Evolutionary conservation across 2,888 invertebrate genomes (phyloP), one percentile per base, ranked within the genome.

Genomic region (Apamea epomidion): DNA sequence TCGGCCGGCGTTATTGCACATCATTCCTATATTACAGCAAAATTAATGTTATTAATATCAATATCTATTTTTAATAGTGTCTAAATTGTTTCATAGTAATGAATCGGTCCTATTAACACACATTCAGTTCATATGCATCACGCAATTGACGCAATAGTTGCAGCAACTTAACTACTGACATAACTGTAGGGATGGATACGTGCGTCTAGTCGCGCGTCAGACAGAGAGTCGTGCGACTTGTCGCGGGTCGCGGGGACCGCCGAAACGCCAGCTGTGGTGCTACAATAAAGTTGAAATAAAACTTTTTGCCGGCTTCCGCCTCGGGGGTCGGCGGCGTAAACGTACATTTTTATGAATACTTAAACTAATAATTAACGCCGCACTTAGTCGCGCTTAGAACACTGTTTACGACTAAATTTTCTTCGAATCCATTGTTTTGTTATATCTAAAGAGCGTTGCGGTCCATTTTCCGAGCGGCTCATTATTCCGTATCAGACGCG

Each of bases 331-430:
- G 87, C 83, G 91, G 86, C 81, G 91, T 91, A 89, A 91, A 91
- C 89, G 91, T 84, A 88, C 90, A 90, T 92, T 94, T 95, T 95
- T 95, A 94, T 95, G 94, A 93, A 95, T 94, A 95, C 94, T 94
- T 94, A 94, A 95, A 94, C 93, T 95, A 95, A 95, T 95, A 95
- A 95, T 95, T 95, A 95, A 94, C 94, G 92, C 92, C 90, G 91
- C 94, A 94, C 93, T 83, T 93, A 94, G 93, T 93, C 92, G 91
- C 93, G 93, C 93, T 94, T 94, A 94, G 93, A 93, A 94, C 93
- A 90, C 90, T 93, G 93, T 94, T 94, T 94, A 95, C 92, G 93
- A 94, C 93, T 92, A 91, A 92, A 93, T 94, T 94, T 93, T 92
- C 93, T 93, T 87, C 91, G 92, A 91, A 90, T 84, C 91, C 91